These are phyloP conservation scores for Myathropa florea DNA, from an alignment of 2,888 invertebrate species.

Conservation along the genomic window DNA sequence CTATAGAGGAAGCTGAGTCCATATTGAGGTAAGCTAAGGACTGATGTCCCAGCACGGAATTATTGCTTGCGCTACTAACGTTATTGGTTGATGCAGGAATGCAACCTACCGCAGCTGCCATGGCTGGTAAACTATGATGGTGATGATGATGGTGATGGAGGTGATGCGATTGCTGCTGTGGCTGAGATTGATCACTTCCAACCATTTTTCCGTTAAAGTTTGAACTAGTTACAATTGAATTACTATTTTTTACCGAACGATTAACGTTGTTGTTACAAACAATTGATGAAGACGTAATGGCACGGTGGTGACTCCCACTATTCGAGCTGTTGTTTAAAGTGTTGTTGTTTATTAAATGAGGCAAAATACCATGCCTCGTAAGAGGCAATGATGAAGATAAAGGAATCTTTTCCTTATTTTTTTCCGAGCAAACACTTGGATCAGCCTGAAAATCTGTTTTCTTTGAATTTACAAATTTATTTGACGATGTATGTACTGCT, in stretches of 20 bases:
- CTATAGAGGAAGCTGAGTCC: constrained; percentile 31
- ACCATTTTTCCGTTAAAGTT: constrained; percentile 53
- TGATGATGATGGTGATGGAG: constrained; percentile 51
- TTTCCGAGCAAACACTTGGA: constrained; percentile 5
- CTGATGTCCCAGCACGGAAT: constrained; percentile 44
- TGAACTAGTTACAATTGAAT: not conserved
- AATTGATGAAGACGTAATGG: constrained; percentile 17
- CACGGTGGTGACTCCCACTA: constrained; percentile 1
- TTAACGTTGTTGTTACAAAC: constrained; percentile 55
- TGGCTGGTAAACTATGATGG: constrained; percentile 55
- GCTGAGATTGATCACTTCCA: constrained; percentile 42
- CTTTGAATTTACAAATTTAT: constrained; percentile 19
- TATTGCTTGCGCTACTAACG: constrained; percentile 22
- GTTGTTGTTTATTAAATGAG: constrained; percentile 54
- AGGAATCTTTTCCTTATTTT: constrained; percentile 13
- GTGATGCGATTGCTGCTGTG: constrained; percentile 56
- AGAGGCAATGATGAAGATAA: constrained; percentile 15
- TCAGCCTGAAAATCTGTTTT: constrained; percentile 15
- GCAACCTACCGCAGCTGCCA: constrained; percentile 17
- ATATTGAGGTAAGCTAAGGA: constrained; percentile 44
- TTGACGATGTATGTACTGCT: not conserved
- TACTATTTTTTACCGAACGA: constrained; percentile 34
- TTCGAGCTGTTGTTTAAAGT: constrained; percentile 43
- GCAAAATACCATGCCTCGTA: constrained; percentile 32
- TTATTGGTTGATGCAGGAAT: constrained; percentile 32